Evolutionary conservation across 2,113 vertebrate genomes (phyloP).

Genomic region (Ophthalmolycus amberensis): DNA sequence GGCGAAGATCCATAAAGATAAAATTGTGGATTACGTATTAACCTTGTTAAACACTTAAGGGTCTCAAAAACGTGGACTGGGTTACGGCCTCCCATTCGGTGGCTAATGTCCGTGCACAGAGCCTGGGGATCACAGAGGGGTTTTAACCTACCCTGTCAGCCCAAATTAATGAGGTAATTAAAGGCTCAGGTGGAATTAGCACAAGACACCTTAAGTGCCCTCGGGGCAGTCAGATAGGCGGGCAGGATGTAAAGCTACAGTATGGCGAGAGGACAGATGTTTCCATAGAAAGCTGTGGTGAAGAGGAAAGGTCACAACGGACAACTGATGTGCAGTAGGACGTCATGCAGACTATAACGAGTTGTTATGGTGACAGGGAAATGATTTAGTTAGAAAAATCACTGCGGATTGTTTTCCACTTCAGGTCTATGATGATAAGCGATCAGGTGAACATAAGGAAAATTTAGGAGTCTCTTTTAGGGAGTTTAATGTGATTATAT

Average conservation of each 20-base stretch:
- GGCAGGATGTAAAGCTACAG: slow-evolving; percentile 48
- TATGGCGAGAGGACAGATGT: slow-evolving; percentile 48
- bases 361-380: slow-evolving; percentile 1
- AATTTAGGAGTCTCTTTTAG: slow-evolving; percentile 59
- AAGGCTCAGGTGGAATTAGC: slow-evolving; percentile 83
- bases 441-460: slow-evolving; percentile 59
- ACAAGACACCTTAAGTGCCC: slow-evolving; percentile 77
- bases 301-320: slow-evolving; percentile 50
- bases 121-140: slow-evolving; percentile 77
- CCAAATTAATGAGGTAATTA: slow-evolving; percentile 85
- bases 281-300: slow-evolving; percentile 19
- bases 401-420: slow-evolving; percentile 43
- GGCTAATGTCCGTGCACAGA: slow-evolving; percentile 71
- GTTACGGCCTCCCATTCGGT: slow-evolving; percentile 65
- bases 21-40: slow-evolving; percentile 64
- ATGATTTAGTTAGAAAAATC: slow-evolving; percentile 24
- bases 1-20: slow-evolving; percentile 60
- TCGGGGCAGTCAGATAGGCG: slow-evolving; percentile 56
- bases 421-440: slow-evolving; percentile 26
- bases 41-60: slow-evolving; percentile 75
- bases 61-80: slow-evolving; percentile 60
- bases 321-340: slow-evolving; percentile 15
- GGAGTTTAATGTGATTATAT: slow-evolving; percentile 69
- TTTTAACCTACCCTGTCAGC: slow-evolving; percentile 83
- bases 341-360: not conserved